A percentile compares a stretch with the other conserved stretches of the same genome.
Conservation (phyloP, 2,888 invertebrate species). For the Apodemia zela region DNA sequence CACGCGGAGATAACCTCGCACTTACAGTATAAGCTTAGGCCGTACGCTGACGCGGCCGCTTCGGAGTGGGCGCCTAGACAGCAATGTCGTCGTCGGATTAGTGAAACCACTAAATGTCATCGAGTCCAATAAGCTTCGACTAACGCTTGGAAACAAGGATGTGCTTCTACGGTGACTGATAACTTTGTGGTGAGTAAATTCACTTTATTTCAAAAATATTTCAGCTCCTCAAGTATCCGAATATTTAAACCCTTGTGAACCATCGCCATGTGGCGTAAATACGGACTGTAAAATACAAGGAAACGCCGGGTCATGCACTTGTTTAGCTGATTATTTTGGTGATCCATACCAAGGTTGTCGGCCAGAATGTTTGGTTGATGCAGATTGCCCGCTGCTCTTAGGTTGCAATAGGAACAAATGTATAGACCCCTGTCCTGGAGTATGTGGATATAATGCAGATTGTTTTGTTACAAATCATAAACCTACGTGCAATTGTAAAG, state of each 20-base stretch:
- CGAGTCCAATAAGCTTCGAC: conserved; percentile 76
- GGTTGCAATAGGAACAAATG: conserved; percentile 85
- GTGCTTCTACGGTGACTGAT: conserved; percentile 72
- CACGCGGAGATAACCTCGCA: conserved; percentile 80
- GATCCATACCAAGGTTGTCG: conserved; percentile 88
- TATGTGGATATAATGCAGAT: conserved; percentile 84
- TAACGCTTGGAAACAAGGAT: conserved; percentile 77
- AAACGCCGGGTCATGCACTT: conserved; percentile 86
- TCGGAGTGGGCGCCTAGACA: conserved; percentile 71
- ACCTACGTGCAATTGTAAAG: conserved; percentile 82
- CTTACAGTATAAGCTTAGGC: conserved; percentile 78
- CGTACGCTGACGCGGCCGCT: conserved; percentile 68
- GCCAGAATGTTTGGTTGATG: conserved; percentile 84
- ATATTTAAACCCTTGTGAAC: conserved; percentile 81
- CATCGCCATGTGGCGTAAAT: conserved; percentile 85
- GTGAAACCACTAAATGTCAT: conserved; percentile 72
- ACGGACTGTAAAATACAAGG: conserved; percentile 87
- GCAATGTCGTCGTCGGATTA: conserved; percentile 63
- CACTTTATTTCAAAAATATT: conserved; percentile 56
- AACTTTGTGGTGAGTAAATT: conserved; percentile 62
- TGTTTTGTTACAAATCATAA: conserved; percentile 84
- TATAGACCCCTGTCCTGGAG: conserved; percentile 84
- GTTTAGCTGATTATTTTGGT: conserved; percentile 85
- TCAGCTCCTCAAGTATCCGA: conserved; percentile 69
- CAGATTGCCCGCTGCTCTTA: conserved; percentile 82